Evolutionary conservation across 2,888 invertebrate species (phyloP), one percentile per base, ranked within the genome.

Genomic region (Tetropium fuscum): DNA sequence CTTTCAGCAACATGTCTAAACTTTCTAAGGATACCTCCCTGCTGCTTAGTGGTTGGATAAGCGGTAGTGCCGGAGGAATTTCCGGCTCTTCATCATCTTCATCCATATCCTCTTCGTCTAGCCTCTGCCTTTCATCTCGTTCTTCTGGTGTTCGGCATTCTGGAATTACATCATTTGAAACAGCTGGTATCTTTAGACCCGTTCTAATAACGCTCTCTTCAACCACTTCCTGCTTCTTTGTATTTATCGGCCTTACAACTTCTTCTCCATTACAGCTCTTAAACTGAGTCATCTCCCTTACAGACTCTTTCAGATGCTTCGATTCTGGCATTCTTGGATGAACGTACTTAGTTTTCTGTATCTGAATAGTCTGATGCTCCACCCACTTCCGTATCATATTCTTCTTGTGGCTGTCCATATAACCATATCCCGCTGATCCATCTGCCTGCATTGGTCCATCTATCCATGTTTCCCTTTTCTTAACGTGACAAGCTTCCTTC

Each of bases 381-480:
- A 95, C 95, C 95, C 95, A 95, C 76, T 94, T 92, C 43, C 93
- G 85, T 48, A 95, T 95, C 95, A 95, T 95, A 71, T 91, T 92
- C 80, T 94, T 94, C 79, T 96, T 96, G 74, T 94, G 94, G 71
- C 87, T 92, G 74, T 95, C 95, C 95, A 95, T 95, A 74, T 93
- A 95, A 0, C 95, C 93, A 76, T 95, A 95, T 0, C 91, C 89
- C 47, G 82, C 80, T 8, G 78, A 79, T 3, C 83, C 64, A 56
- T 83, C 83, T 73, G 83, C 83, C 71, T 92, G 91, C 86, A 93
- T 91, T 1, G 97, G 97, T 0, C 97, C 97, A 79, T 97, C 97
- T 53, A 97, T 92, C 97, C 97, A 97, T 1, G 94, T 95, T 82
- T 97, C 97, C 38, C 90, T 85, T 80, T 94, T 92, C 74, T 92